Percentiles rank a stretch among this genome's conserved stretches.
Conservation (phyloP, 2,113 vertebrate genomes). For the Osmerus mordax region DNA sequence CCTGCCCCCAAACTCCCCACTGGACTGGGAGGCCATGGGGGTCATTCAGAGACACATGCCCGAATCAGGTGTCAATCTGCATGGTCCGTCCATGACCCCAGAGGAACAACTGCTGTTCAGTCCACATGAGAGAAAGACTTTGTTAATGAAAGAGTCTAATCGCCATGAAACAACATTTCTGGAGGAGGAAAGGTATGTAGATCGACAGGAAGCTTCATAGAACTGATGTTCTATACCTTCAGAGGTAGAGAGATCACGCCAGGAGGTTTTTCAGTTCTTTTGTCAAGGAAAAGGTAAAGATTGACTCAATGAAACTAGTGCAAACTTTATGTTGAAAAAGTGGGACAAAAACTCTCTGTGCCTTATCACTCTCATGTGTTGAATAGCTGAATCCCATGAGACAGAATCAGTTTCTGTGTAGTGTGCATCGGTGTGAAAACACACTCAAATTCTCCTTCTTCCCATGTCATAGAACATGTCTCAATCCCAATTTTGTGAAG, state of each 20-base stretch:
- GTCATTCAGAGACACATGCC: slow-evolving; percentile 44
- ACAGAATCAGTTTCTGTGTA: background rate
- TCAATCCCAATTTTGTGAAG: slow-evolving; percentile 19
- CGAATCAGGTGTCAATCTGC: slow-evolving; percentile 16
- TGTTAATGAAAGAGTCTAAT: background rate
- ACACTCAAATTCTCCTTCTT: background rate
- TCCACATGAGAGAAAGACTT: background rate
- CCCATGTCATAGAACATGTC: slow-evolving; percentile 26
- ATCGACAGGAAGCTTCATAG: too few species aligned
- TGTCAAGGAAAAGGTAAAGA: too few species aligned
- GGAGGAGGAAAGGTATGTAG: slow-evolving; percentile 39
- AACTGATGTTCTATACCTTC: too few species aligned
- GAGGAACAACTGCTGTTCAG: slow-evolving; percentile 22
- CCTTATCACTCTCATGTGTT: background rate
- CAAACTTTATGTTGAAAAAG: background rate
- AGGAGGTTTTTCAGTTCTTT: too few species aligned
- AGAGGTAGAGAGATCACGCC: too few species aligned
- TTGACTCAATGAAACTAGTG: background rate
- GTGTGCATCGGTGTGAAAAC: background rate
- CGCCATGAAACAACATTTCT: slow-evolving; percentile 11
- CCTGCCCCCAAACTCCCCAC: slow-evolving; percentile 33
- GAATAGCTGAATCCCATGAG: background rate
- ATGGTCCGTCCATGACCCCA: slow-evolving; percentile 6
- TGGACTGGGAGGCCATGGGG: slow-evolving; percentile 74
- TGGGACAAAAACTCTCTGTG: background rate